Percentiles rank a stretch among this genome's conserved stretches.
These are phyloP conservation scores for Acrocyrtus sp. DNA, from an alignment of 2,888 invertebrate genomes.

Conservation along the genomic window DNA sequence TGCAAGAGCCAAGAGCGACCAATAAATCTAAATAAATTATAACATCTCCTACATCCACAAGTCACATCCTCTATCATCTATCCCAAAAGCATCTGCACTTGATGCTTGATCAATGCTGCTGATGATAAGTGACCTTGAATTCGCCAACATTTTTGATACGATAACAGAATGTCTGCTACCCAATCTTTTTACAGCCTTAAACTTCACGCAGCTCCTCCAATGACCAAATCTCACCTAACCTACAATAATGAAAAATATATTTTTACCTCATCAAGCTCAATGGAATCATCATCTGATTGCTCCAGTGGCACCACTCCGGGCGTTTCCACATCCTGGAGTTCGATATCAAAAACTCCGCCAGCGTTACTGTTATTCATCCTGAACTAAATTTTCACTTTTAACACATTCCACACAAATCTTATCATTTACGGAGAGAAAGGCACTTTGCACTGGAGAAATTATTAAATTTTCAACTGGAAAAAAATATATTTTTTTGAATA, in stretches of 20 bases:
- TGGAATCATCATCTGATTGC: constrained; percentile 83
- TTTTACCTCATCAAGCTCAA: constrained; percentile 86
- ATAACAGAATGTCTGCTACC: background rate
- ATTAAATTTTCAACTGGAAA: too few species aligned
- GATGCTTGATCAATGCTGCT: too few species aligned
- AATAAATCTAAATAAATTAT: too few species aligned
- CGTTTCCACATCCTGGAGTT: constrained; percentile 77
- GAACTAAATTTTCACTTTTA: background rate
- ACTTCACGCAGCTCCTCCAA: too few species aligned
- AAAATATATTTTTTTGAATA: too few species aligned
- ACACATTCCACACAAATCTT: too few species aligned
- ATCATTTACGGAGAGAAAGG: background rate
- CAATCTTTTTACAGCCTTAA: background rate
- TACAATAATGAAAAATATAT: too few species aligned
- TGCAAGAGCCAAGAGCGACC: background rate
- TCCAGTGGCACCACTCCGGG: constrained; percentile 63
- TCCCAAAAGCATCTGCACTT: too few species aligned
- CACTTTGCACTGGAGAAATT: too few species aligned
- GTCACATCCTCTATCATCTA: too few species aligned
- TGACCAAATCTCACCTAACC: too few species aligned
- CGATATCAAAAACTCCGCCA: constrained; percentile 94
- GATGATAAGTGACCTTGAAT: constrained; percentile 19
- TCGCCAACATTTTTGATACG: background rate
- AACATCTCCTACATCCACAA: too few species aligned
- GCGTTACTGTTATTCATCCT: constrained; percentile 66